Evolutionary conservation across 64 coral and sea anemone genomes (phyloP).

Genomic region (Pocillopora verrucosa): DNA sequence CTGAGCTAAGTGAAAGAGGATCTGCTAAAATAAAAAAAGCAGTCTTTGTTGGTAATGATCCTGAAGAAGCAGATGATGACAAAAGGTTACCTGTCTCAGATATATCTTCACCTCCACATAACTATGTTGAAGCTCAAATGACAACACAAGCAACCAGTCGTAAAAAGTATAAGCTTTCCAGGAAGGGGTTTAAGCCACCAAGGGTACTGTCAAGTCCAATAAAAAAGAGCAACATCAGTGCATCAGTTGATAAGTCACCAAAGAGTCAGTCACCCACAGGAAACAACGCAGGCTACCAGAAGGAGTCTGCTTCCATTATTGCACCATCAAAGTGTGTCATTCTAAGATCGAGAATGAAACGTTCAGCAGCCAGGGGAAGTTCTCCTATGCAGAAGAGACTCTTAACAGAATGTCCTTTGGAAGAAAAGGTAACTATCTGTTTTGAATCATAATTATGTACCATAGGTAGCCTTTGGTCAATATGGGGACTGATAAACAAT

Average conservation of each 20-base stretch:
- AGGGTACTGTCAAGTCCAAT: slow-evolving; percentile 10
- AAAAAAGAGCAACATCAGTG: not conserved
- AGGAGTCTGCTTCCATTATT: not conserved
- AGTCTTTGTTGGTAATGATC: not conserved
- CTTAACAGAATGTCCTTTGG: not conserved
- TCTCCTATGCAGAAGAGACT: slow-evolving; percentile 44
- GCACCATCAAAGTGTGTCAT: slow-evolving; percentile 20
- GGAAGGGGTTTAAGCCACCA: not conserved
- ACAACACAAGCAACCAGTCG: slow-evolving; percentile 1
- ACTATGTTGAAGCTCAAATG: not conserved
- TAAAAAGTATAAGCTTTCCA: slow-evolving; percentile 29
- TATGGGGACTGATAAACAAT: no score
- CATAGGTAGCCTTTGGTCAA: no score
- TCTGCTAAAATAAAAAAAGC: not conserved
- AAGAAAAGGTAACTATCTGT: not conserved
- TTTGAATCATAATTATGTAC: no score
- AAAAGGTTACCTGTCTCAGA: not conserved
- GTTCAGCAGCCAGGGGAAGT: slow-evolving; percentile 40
- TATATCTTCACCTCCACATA: not conserved
- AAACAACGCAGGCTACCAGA: not conserved
- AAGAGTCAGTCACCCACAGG: not conserved
- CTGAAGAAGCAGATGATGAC: not conserved
- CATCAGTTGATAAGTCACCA: not conserved
- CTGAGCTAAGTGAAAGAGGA: not conserved
- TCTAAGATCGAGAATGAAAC: slow-evolving; percentile 38